Conservation (phyloP, 2,797 vertebrate species). For the Anas georgica region DNA sequence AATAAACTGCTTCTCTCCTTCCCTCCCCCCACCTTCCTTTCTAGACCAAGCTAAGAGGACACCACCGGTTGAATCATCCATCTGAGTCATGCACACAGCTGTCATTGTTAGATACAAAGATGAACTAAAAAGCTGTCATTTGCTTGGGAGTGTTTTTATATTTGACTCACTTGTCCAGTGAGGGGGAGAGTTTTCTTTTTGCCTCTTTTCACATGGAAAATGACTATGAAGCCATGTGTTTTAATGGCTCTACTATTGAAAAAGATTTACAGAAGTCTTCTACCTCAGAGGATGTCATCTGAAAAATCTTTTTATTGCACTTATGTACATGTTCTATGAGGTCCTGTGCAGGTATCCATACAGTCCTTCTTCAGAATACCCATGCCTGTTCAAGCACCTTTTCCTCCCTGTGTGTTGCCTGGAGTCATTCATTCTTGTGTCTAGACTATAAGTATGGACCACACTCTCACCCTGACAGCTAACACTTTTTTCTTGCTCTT, state of each 20-base stretch:
- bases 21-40: neutral
- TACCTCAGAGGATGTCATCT: neutral
- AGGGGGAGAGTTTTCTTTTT: neutral
- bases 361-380: neutral
- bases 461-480: neutral
- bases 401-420: neutral
- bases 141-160: constrained; percentile 49
- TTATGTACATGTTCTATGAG: neutral
- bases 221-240: neutral
- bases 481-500: neutral
- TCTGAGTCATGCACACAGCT: constrained; percentile 59
- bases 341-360: too few relatives aligned
- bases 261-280: neutral
- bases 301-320: neutral
- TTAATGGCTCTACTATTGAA: neutral
- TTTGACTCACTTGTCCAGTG: constrained; percentile 47
- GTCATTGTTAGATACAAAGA: constrained; percentile 54
- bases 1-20: constrained; percentile 20
- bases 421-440: neutral
- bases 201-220: constrained; percentile 14
- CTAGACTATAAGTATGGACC: neutral
- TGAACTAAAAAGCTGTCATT: constrained; percentile 56
- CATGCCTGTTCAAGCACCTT: neutral
- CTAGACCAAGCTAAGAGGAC: constrained; percentile 13
- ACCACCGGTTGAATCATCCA: constrained; percentile 12